Evolutionary conservation across 1,140 invertebrate species (phyloP).

Genomic region (Choristoneura fumiferana): DNA sequence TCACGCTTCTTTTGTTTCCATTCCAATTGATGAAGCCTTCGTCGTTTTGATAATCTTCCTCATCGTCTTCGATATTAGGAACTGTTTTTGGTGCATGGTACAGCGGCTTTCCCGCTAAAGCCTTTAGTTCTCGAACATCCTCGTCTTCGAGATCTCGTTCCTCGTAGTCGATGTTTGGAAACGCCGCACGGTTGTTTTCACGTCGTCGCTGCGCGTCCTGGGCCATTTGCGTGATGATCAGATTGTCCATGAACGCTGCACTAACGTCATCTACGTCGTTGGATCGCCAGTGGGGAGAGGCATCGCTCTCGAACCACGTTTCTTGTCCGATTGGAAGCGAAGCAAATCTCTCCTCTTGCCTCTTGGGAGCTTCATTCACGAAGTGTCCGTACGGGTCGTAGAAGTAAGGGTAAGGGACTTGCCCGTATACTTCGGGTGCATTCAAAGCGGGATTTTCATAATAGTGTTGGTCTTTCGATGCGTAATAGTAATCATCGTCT

Average conservation of each 20-base stretch:
- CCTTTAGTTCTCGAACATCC: conserved; percentile 81
- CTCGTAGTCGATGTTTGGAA: conserved; percentile 68
- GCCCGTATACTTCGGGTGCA: conserved; percentile 59
- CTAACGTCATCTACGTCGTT: conserved; percentile 79
- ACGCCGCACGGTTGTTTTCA: conserved; percentile 59
- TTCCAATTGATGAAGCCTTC: conserved; percentile 77
- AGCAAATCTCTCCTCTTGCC: conserved; percentile 76
- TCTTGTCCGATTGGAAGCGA: conserved; percentile 81
- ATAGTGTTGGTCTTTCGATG: conserved; percentile 64
- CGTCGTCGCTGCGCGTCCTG: conserved; percentile 76
- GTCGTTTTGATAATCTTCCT: conserved; percentile 67
- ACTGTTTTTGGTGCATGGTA: conserved; percentile 73
- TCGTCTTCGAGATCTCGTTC: conserved; percentile 79
- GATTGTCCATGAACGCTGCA: conserved; percentile 81
- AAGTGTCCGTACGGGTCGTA: conserved; percentile 79
- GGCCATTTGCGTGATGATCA: conserved; percentile 82
- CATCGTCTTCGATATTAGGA: conserved; percentile 60
- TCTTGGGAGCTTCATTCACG: conserved; percentile 76
- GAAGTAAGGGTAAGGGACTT: conserved; percentile 76
- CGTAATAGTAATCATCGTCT: conserved; percentile 67
- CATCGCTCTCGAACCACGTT: conserved; percentile 80
- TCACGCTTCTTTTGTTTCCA: conserved; percentile 69
- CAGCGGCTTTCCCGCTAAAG: conserved; percentile 74
- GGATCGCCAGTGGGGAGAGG: conserved; percentile 57
- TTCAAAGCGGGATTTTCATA: conserved; percentile 57